A percentile compares a stretch with the other conserved stretches of the same genome.
These are phyloP conservation scores for Drosophila mimica DNA, from an alignment of 2,888 invertebrate genomes.

Conservation along the genomic window DNA sequence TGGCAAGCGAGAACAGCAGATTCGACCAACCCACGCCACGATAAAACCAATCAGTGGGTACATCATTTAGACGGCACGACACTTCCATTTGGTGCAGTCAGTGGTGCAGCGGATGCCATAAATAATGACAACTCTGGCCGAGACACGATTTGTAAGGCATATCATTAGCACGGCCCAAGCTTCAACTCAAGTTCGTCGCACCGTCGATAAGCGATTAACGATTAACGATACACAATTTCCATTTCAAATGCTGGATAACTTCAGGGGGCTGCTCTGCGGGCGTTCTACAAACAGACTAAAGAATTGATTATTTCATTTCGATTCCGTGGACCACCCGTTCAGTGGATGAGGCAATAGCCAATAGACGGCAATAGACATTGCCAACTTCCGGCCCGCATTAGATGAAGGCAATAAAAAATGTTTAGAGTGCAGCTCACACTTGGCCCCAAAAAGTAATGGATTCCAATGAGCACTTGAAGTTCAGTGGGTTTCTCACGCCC, in stretches of 20 bases:
- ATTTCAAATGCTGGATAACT: conserved; percentile 26
- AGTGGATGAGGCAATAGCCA: background rate
- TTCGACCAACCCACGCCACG: conserved; percentile 35
- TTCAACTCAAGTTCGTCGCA: conserved; percentile 16
- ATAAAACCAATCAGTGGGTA: conserved; percentile 27
- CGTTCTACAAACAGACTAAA: background rate
- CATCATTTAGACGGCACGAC: background rate
- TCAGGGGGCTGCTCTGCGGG: conserved; percentile 62
- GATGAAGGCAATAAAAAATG: conserved; percentile 40
- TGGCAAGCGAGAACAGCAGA: background rate
- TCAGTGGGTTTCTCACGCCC: conserved; percentile 76
- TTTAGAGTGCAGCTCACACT: conserved; percentile 27
- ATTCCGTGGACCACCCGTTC: conserved; percentile 41
- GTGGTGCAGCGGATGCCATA: conserved; percentile 63
- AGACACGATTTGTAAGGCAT: conserved; percentile 39
- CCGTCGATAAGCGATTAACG: conserved; percentile 37
- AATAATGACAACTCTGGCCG: conserved; percentile 45
- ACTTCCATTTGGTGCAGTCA: conserved; percentile 54
- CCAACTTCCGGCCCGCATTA: conserved; percentile 67
- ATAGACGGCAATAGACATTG: conserved; percentile 30
- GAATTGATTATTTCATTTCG: conserved; percentile 45
- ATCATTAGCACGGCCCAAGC: conserved; percentile 36
- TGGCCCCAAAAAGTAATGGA: conserved; percentile 39
- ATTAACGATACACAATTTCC: conserved; percentile 25
- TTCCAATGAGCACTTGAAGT: conserved; percentile 63